These are phyloP conservation scores for Ephialtes manifestator DNA, from an alignment of 2,888 invertebrate species.

Conservation along the genomic window DNA sequence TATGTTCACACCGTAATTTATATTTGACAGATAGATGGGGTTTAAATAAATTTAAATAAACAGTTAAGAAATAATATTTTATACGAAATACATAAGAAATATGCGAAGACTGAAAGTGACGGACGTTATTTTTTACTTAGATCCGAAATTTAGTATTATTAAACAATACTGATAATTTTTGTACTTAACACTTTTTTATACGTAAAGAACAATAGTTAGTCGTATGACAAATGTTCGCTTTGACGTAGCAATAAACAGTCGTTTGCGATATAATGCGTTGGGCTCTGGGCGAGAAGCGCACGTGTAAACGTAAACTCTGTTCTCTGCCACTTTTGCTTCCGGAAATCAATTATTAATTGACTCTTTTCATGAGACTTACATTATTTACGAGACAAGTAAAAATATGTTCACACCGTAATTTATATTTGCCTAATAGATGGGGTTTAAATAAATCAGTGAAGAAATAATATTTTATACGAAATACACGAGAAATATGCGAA, in stretches of 20 bases:
- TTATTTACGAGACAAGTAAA: conserved; percentile 5
- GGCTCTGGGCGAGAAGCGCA: background rate
- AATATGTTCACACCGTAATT: background rate
- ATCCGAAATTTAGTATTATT: background rate
- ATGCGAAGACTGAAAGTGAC: too few relatives aligned
- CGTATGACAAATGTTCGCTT: too few relatives aligned
- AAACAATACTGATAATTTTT: too few relatives aligned
- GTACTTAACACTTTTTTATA: too few relatives aligned
- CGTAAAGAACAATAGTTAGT: too few relatives aligned
- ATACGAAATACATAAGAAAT: background rate
- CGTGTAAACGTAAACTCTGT: background rate
- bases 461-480: background rate
- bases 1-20: background rate
- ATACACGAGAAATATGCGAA: background rate
- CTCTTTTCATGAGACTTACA: conserved; percentile 54
- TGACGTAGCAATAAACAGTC: too few relatives aligned
- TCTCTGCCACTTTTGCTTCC: conserved; percentile 58
- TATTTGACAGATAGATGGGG: background rate
- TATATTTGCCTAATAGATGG: background rate
- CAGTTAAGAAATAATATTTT: background rate
- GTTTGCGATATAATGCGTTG: background rate
- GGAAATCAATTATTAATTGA: conserved; percentile 83
- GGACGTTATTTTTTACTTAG: too few relatives aligned
- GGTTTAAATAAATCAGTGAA: background rate
- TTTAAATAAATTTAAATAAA: background rate